phyloP scores from a whole-genome alignment of 2,888 invertebrate genomes.

The Agonopterix alstromeriana region DNA sequence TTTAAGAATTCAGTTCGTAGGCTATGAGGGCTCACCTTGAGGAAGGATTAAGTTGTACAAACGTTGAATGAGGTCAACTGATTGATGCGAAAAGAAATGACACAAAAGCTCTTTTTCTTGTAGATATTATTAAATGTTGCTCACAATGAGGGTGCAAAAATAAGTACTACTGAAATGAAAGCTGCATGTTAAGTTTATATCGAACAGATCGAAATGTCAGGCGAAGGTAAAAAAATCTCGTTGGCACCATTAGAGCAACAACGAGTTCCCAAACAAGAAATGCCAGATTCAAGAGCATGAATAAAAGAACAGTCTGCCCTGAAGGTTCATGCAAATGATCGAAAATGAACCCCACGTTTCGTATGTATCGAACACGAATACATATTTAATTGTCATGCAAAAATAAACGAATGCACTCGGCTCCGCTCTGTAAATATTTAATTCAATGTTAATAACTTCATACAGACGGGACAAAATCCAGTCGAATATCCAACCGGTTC shows the following conservation, averaged over 20 bases:
- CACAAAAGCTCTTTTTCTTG: too few relatives aligned
- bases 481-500: conserved; percentile 40
- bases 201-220: conserved; percentile 28
- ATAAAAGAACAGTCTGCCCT: conserved; percentile 54
- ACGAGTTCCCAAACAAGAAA: conserved; percentile 57
- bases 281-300: conserved; percentile 56
- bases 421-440: conserved; percentile 54
- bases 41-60: conserved; percentile 37
- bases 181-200: not conserved
- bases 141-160: conserved; percentile 8
- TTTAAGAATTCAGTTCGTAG: conserved; percentile 36
- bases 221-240: conserved; percentile 39
- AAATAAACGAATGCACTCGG: conserved; percentile 52
- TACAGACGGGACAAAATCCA: conserved; percentile 28
- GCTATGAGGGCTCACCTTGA: conserved; percentile 28
- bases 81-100: too few relatives aligned
- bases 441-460: conserved; percentile 62
- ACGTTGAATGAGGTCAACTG: conserved; percentile 27
- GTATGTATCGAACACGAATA: conserved; percentile 32
- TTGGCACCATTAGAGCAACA: conserved; percentile 47
- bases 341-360: conserved; percentile 39
- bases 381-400: conserved; percentile 64
- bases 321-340: conserved; percentile 50
- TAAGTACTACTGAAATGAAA: conserved; percentile 1
- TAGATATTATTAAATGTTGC: too few relatives aligned